Conservation (phyloP, 2,888 invertebrate species). For the Microchrysa polita region DNA sequence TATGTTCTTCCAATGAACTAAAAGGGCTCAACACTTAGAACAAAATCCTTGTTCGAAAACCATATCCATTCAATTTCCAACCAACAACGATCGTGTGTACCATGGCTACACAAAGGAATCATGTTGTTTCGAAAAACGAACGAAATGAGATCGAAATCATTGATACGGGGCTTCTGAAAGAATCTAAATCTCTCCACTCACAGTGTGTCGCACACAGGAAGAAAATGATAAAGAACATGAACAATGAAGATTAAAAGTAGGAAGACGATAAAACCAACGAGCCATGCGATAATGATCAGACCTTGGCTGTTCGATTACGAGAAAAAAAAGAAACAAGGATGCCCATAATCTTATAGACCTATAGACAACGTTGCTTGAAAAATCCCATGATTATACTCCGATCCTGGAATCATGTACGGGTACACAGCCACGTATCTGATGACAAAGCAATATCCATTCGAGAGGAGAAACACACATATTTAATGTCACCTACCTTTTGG, state of each 20-base stretch:
- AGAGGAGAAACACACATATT: background rate
- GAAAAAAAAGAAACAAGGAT: conserved; percentile 34
- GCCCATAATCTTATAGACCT: conserved; percentile 2
- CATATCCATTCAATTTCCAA: conserved; percentile 13
- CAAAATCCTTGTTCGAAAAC: conserved; percentile 21
- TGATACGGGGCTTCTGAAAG: conserved; percentile 42
- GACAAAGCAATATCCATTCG: conserved; percentile 12
- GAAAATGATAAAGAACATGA: conserved; percentile 42
- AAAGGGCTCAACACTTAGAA: background rate
- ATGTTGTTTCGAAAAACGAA: conserved; percentile 36
- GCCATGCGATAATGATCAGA: conserved; percentile 40
- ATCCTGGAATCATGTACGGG: background rate
- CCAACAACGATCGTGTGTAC: conserved; percentile 31
- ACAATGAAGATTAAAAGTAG: conserved; percentile 44
- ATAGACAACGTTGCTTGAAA: conserved; percentile 6
- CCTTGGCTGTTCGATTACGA: conserved; percentile 20
- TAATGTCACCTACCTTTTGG: background rate
- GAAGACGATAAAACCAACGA: conserved; percentile 44
- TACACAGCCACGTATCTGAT: conserved; percentile 26
- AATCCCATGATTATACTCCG: conserved; percentile 7
- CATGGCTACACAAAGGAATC: conserved; percentile 32
- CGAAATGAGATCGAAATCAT: conserved; percentile 46
- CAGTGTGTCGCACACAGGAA: conserved; percentile 43
- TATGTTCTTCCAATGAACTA: too few species aligned
- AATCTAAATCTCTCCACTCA: conserved; percentile 31